Evolutionary conservation across 2,888 invertebrate species (phyloP).

Genomic region (Ectropis crepuscularia): DNA sequence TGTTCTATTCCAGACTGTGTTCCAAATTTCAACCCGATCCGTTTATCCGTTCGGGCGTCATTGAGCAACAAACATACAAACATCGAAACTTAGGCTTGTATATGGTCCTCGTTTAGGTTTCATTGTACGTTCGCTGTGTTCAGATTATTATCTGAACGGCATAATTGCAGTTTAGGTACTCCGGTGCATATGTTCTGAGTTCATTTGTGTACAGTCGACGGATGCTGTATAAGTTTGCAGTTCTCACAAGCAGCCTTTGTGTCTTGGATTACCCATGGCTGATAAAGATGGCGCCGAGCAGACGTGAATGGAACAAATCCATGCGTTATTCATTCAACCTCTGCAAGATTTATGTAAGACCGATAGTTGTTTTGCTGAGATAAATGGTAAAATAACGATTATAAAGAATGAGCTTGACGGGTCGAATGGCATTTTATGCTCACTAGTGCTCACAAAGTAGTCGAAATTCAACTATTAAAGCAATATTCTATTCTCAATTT

Average conservation of each 20-base stretch:
- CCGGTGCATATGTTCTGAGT: too few relatives aligned
- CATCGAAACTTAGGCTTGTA: too few relatives aligned
- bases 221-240: conserved; percentile 58
- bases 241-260: conserved; percentile 70
- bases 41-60: too few relatives aligned
- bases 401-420: background rate
- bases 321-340: conserved; percentile 22
- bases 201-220: conserved; percentile 56
- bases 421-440: too few relatives aligned
- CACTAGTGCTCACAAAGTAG: too few relatives aligned
- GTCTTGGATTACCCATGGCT: conserved; percentile 59
- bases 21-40: too few relatives aligned
- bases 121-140: too few relatives aligned
- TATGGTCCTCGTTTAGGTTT: too few relatives aligned
- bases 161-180: conserved; percentile 21
- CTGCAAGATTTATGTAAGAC: conserved; percentile 11
- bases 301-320: conserved; percentile 34
- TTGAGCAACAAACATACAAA: too few relatives aligned
- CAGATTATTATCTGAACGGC: conserved; percentile 46
- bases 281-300: conserved; percentile 43
- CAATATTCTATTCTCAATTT: too few relatives aligned
- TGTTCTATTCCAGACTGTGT: too few relatives aligned
- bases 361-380: conserved; percentile 3
- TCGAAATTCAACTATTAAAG: too few relatives aligned
- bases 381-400: background rate